Evolutionary conservation across 2,113 vertebrate genomes (phyloP), one percentile per base, ranked within the genome.

Genomic region (Trematomus loennbergii): DNA sequence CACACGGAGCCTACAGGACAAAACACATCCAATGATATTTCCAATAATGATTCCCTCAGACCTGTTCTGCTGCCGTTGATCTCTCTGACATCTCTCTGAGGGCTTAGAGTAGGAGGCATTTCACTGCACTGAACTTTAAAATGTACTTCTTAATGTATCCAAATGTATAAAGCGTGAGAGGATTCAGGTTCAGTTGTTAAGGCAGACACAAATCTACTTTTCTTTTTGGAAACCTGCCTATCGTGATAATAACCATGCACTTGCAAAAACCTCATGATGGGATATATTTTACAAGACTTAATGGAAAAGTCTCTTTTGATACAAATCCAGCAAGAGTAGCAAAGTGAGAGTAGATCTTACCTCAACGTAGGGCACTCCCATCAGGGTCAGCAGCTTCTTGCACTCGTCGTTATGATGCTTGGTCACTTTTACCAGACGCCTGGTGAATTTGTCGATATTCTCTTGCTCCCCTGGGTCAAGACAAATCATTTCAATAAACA

Each of bases 371-470:
- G 98, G 98, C 29, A 99, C 94, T 1, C 98, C 98, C 98, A 99
- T 99, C 86, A 99, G 86, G 0, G 61, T 61, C 55, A 99, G 95
- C 49, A 99, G 92, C 46, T 92, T 96, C 88, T 99, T 99, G 90
- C 98, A 99, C 84, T 99, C 98, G 0, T 99, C 96, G 0, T 96
- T 98, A 91, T 99, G 98, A 12, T 99, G 97, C 69, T 93, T 96
- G 16, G 97, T 99, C 85, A 99, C 98, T 81, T 99, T 98, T 8
- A 99, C 98, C 71, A 99, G 88, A 60, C 97, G 96, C 89, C 98
- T 99, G 25, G 93, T 95, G 90, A 98, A 98, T 79, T 99, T 99
- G 53, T 99, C 97, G 0, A 98, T 93, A 58, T 96, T 96, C 66
- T 95, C 95, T 84, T 96, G 96, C 4, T 96, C 95, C 40, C 95